A percentile compares a stretch with the other conserved stretches of the same genome.
These are phyloP conservation scores for Cepaea nemoralis DNA, from an alignment of 1,140 invertebrate genomes.

Conservation along the genomic window DNA sequence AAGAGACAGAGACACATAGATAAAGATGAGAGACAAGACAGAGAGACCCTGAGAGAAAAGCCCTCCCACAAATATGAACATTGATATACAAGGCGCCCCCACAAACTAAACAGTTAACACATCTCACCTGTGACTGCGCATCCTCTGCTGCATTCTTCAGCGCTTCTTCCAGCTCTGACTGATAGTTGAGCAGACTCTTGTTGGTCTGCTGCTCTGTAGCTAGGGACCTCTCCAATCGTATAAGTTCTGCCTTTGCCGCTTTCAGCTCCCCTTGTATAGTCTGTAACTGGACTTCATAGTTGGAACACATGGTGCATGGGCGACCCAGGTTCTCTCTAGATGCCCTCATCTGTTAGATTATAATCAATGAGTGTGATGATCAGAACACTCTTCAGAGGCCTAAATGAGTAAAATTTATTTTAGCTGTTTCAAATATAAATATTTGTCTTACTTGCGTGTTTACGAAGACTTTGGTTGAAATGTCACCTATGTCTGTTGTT, in stretches of 20 bases:
- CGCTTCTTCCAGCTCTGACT: conserved; percentile 86
- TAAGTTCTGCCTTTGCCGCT: conserved; percentile 55
- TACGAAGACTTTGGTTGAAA: too few relatives aligned
- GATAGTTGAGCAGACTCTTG: conserved; percentile 72
- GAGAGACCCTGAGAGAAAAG: too few relatives aligned
- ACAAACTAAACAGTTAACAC: background rate
- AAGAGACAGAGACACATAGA: too few relatives aligned
- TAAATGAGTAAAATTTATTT: too few relatives aligned
- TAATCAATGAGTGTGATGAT: too few relatives aligned
- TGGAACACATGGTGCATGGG: conserved; percentile 75
- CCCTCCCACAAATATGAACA: too few relatives aligned
- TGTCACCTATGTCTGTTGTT: too few relatives aligned
- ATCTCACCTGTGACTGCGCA: conserved; percentile 80
- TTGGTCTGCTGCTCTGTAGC: conserved; percentile 70
- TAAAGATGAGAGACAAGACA: too few relatives aligned
- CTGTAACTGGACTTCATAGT: conserved; percentile 75
- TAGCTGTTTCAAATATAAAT: too few relatives aligned
- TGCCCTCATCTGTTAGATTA: conserved; percentile 62
- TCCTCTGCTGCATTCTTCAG: conserved; percentile 87
- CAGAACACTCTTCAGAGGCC: too few relatives aligned
- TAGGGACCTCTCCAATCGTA: conserved; percentile 71
- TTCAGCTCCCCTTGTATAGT: conserved; percentile 72
- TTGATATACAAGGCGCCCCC: too few relatives aligned
- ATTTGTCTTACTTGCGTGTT: too few relatives aligned
- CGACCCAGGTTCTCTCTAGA: conserved; percentile 71